Percentiles rank a stretch among this genome's conserved stretches.
Conservation (phyloP, 2,113 vertebrate genomes). For the human region DNA sequence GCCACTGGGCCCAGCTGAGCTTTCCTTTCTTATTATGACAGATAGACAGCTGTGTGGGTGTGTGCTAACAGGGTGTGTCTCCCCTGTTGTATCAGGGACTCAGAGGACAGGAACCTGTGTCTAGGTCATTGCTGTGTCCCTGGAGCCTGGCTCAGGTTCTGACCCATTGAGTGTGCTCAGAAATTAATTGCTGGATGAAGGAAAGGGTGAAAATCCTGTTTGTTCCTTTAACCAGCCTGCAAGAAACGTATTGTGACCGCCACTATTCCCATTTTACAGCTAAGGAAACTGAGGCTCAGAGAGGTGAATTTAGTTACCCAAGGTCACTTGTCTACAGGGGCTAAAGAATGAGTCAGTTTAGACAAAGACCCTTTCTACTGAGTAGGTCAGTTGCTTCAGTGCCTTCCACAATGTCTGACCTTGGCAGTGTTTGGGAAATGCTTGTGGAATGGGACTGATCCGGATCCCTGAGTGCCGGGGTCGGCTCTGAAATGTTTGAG, state of each 20-base stretch:
- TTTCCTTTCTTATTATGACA: neutral
- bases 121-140: neutral
- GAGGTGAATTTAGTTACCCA: neutral
- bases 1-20: no score
- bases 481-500: neutral
- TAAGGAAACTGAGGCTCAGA: constrained; percentile 1
- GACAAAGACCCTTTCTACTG: neutral
- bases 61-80: neutral
- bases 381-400: neutral
- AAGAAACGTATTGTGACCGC: neutral
- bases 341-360: neutral
- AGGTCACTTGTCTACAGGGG: neutral
- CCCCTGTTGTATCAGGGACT: neutral
- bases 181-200: neutral
- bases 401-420: neutral
- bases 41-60: neutral
- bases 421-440: neutral
- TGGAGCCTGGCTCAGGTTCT: neutral
- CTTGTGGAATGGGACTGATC: neutral
- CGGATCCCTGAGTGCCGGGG: fast-evolving
- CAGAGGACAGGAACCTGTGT: neutral
- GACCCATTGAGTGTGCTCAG: neutral
- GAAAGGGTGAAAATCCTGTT: neutral
- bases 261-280: neutral
- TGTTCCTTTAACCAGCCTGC: neutral